Base-by-base conservation (phyloP, 2,797 vertebrate genomes). In the Gymnoscopelus microlampas region DNA sequence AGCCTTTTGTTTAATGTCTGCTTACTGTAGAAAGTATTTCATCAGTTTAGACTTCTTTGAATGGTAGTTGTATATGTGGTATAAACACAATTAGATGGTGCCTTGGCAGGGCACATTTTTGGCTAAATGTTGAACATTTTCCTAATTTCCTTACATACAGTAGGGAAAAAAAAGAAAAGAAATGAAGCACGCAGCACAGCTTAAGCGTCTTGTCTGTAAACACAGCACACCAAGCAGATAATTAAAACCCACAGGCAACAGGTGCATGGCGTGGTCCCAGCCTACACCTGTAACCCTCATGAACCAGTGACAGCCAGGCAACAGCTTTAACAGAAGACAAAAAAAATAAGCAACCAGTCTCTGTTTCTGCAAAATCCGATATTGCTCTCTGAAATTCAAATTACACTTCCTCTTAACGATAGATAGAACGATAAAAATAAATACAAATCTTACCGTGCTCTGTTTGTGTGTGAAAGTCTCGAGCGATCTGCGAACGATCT, bases 371-470 rank as follows among this genome's bases (percentile, higher is more conserved):
- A n/a, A 50, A 15, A 23, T n/a, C 23, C 23, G n/a, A 67, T 9
- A 67, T 11, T 26, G 19, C 56, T 29, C 11, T 3, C 19, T 5
- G 39, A 44, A 44, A 44, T 44, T 9, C 35, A 32, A 54, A 53
- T 19, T 0, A 29, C 4, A 0, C 13, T 78, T 67, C 4, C 44
- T 69, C 8, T 66, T 39, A 69, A 59, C 14, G 3, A 67, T 14
- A 4, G 0, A 1, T 24, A 9, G 5, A 24, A 2, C 15, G 7
- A 23, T 11, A 23, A 26, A 24, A 32, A 29, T 53, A 1, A 44
- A 23, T 11, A 39, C 44, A 62, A 4, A 15, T 58, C 79, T 67
- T 90, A 92, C 90, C 88, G 1, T 88, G 76, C 54, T 86, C 35
- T 50, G 15, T 56, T 48, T 73, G 71, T 49, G 54, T 58, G 6